Evolutionary conservation across 2,113 vertebrate genomes (phyloP).

Genomic region (Tyto alba): DNA sequence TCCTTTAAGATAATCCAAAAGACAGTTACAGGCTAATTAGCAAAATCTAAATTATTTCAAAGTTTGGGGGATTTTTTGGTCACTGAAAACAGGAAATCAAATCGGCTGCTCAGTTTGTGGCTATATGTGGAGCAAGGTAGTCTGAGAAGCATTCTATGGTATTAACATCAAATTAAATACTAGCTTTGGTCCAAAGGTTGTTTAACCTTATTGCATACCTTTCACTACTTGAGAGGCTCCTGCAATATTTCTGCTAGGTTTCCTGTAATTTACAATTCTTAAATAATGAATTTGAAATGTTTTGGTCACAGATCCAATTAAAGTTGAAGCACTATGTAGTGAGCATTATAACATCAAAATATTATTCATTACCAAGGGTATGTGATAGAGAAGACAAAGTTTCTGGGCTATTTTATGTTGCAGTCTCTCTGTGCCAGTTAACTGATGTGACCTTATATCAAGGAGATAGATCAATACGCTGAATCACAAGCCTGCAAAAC

Average conservation of each 20-base stretch:
- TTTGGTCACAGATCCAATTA: background rate
- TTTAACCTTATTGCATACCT: background rate
- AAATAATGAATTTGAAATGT: background rate
- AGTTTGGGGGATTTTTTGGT: background rate
- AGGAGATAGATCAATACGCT: background rate
- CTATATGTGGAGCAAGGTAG: background rate
- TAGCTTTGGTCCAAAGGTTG: background rate
- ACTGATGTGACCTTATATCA: background rate
- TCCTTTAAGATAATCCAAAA: background rate
- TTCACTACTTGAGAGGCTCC: background rate
- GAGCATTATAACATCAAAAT: background rate
- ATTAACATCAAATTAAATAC: background rate
- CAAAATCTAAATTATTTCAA: background rate
- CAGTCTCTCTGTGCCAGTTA: background rate
- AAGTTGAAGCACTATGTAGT: background rate
- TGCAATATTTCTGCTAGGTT: background rate
- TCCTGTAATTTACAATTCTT: background rate
- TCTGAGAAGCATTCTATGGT: background rate
- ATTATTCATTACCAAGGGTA: background rate
- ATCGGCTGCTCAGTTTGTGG: background rate
- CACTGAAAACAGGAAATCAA: background rate
- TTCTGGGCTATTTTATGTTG: background rate
- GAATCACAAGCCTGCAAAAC: background rate
- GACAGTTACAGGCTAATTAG: background rate
- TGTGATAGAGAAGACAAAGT: background rate